Percentiles rank a stretch among this genome's conserved stretches.
phyloP scores from a whole-genome alignment of 1,140 invertebrate species.

The Chionoecetes opilio region DNA sequence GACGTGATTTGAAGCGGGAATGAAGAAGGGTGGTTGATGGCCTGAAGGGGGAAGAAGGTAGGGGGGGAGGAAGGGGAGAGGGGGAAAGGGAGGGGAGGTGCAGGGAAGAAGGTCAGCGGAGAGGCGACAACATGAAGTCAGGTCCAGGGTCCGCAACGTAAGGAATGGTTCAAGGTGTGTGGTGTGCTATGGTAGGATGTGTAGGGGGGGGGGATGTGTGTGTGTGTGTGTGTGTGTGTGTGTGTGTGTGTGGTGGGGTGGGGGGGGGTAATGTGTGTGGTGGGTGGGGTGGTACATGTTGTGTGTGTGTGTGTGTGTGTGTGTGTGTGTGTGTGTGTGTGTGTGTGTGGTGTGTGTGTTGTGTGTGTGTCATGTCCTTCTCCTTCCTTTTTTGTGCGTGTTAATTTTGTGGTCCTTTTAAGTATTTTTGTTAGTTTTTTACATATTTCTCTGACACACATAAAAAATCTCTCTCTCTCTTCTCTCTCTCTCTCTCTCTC shows the following conservation, averaged over 20 bases:
- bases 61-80: neutral
- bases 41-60: no score
- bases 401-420: neutral
- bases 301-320: slow-evolving; percentile 27
- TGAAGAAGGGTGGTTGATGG: no score
- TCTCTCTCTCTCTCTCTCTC: neutral
- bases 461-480: neutral
- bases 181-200: neutral
- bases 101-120: no score
- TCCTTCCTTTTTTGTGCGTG: neutral
- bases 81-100: no score
- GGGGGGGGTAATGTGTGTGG: neutral
- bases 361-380: neutral
- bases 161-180: no score
- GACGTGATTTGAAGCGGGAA: no score
- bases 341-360: neutral
- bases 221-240: slow-evolving; percentile 25
- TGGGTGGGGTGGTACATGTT: neutral
- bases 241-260: neutral
- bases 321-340: slow-evolving; percentile 25
- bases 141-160: no score
- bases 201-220: neutral
- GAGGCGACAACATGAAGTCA: no score
- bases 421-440: neutral
- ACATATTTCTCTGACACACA: no score